Evolutionary conservation across 2,797 vertebrate species (phyloP).

Genomic region (Halcyon badia): DNA sequence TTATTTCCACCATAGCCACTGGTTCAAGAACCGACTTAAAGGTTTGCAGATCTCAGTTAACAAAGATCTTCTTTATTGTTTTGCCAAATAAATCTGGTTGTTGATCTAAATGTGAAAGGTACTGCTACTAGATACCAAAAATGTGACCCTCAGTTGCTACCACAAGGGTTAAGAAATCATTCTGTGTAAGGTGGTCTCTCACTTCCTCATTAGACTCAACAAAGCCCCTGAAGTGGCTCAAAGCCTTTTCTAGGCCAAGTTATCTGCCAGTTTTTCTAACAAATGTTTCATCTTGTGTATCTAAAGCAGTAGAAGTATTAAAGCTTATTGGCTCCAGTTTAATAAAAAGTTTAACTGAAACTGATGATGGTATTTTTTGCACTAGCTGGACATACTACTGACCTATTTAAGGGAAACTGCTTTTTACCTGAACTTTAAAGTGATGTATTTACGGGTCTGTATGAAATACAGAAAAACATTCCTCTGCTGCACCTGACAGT

Average conservation of each 20-base stretch:
- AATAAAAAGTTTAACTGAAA: neutral
- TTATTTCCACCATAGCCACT: neutral
- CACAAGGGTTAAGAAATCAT: neutral
- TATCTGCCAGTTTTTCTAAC: neutral
- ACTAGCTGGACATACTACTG: neutral
- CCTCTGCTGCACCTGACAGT: neutral
- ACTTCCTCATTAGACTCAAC: neutral
- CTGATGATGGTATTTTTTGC: neutral
- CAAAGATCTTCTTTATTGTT: neutral
- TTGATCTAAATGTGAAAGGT: neutral
- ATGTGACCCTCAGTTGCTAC: neutral
- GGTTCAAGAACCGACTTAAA: neutral
- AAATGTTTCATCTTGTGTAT: rapidly evolving
- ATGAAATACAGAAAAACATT: neutral
- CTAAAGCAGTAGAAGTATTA: neutral
- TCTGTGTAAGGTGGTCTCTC: neutral
- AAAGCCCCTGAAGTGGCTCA: rapidly evolving
- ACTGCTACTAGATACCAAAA: neutral
- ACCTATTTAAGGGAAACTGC: neutral
- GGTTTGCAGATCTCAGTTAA: neutral
- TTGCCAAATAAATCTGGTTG: neutral
- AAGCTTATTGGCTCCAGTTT: neutral
- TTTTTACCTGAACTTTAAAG: neutral
- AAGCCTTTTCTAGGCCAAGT: neutral
- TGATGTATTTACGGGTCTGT: neutral